Evolutionary conservation across 2,888 invertebrate species (phyloP).

Genomic region (Phoenoteleia sp.): DNA sequence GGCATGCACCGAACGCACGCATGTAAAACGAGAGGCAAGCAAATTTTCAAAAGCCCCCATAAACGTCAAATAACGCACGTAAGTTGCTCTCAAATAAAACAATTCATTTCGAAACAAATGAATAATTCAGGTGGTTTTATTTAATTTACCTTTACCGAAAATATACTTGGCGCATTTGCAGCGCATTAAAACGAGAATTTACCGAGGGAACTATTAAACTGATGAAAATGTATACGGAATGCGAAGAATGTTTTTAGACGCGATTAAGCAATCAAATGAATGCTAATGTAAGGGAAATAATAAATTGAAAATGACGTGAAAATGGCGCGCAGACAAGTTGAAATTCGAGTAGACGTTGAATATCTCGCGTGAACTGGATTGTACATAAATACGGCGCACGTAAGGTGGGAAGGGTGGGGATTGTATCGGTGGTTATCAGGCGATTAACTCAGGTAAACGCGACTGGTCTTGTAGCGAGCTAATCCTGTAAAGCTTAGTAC

Average conservation of each 20-base stretch:
- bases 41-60: no score
- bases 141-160: background rate
- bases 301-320: conserved; percentile 21
- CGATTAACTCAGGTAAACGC: conserved; percentile 81
- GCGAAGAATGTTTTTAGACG: conserved; percentile 26
- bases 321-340: conserved; percentile 21
- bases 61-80: background rate
- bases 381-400: conserved; percentile 46
- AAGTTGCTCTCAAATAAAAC: background rate
- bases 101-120: background rate
- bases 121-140: background rate
- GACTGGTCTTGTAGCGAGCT: conserved; percentile 78
- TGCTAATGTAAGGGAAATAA: conserved; percentile 21
- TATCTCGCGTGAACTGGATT: conserved; percentile 54
- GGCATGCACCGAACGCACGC: no score
- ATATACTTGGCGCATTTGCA: background rate
- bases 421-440: conserved; percentile 78
- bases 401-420: conserved; percentile 34
- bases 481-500: conserved; percentile 78
- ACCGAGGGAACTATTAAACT: conserved; percentile 4
- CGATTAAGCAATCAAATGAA: conserved; percentile 33
- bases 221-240: conserved; percentile 24
- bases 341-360: conserved; percentile 43
- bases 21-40: no score
- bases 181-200: background rate